Evolutionary conservation across 2,113 vertebrate genomes (phyloP).

Genomic region (Carettochelys insculpta): DNA sequence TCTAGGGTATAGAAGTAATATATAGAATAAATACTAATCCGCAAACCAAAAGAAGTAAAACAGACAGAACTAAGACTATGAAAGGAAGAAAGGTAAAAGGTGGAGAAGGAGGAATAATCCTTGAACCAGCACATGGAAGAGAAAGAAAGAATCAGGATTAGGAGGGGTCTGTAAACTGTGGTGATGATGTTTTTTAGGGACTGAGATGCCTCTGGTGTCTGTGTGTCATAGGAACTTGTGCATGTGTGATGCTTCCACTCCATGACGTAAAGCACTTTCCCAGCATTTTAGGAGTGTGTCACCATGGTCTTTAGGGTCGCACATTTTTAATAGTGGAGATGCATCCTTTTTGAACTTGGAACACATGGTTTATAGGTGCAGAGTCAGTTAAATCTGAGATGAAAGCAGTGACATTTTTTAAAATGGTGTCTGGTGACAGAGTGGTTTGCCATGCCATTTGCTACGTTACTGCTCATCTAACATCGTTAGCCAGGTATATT

Average conservation of each 20-base stretch:
- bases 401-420: slow-evolving; percentile 37
- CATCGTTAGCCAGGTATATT: slow-evolving; percentile 61
- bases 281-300: neutral
- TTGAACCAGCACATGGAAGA: neutral
- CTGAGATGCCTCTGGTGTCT: neutral
- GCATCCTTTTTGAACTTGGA: neutral
- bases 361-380: neutral
- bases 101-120: neutral
- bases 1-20: neutral
- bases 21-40: neutral
- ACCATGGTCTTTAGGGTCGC: neutral
- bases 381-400: slow-evolving; percentile 23
- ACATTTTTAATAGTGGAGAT: neutral
- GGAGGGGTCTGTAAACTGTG: neutral
- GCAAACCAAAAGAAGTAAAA: neutral
- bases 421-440: slow-evolving; percentile 35
- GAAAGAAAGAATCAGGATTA: neutral
- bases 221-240: neutral
- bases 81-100: neutral
- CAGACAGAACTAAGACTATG: neutral
- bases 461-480: slow-evolving; percentile 61
- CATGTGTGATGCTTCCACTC: neutral
- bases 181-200: neutral
- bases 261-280: neutral
- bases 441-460: slow-evolving; percentile 57